Percentiles rank a stretch among this genome's conserved stretches.
phyloP scores from a whole-genome alignment of 2,113 vertebrate genomes.

The Pollachius pollachius region DNA sequence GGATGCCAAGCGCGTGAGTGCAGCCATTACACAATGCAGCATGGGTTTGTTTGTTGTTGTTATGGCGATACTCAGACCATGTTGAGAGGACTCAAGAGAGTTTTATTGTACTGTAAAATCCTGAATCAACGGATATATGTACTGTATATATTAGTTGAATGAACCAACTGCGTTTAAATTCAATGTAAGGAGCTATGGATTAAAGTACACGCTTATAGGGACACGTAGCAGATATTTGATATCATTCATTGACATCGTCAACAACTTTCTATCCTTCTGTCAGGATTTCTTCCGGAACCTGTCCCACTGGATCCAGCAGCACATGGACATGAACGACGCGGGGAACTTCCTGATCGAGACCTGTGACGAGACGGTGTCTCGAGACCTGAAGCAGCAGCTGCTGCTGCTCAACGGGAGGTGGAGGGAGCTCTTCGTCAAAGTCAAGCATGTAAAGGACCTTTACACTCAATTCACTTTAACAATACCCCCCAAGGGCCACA shows the following conservation, averaged over 20 bases:
- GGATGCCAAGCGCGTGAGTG: slow-evolving; percentile 83
- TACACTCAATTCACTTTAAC: neutral
- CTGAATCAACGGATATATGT: too few species aligned
- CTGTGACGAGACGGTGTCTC: slow-evolving; percentile 91
- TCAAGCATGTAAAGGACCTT: slow-evolving; percentile 84
- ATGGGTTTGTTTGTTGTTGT: too few species aligned
- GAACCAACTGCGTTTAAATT: too few species aligned
- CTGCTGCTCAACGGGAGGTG: slow-evolving; percentile 83
- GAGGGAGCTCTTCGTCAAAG: slow-evolving; percentile 86
- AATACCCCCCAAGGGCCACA: neutral
- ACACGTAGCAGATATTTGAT: too few species aligned
- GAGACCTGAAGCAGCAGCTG: slow-evolving; percentile 95
- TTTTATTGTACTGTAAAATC: too few species aligned
- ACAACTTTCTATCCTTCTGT: slow-evolving; percentile 40
- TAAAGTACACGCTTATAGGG: too few species aligned
- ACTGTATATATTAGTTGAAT: too few species aligned
- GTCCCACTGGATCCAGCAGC: slow-evolving; percentile 89
- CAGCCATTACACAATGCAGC: neutral
- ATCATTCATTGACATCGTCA: too few species aligned
- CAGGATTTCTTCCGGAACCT: slow-evolving; percentile 80
- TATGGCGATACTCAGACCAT: too few species aligned
- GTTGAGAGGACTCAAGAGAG: too few species aligned
- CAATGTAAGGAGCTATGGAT: too few species aligned
- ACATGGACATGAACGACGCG: slow-evolving; percentile 95
- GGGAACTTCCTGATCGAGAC: slow-evolving; percentile 98